These are phyloP conservation scores for Lithobates sylvaticus DNA, from an alignment of 2,797 vertebrate genomes.

Conservation along the genomic window DNA sequence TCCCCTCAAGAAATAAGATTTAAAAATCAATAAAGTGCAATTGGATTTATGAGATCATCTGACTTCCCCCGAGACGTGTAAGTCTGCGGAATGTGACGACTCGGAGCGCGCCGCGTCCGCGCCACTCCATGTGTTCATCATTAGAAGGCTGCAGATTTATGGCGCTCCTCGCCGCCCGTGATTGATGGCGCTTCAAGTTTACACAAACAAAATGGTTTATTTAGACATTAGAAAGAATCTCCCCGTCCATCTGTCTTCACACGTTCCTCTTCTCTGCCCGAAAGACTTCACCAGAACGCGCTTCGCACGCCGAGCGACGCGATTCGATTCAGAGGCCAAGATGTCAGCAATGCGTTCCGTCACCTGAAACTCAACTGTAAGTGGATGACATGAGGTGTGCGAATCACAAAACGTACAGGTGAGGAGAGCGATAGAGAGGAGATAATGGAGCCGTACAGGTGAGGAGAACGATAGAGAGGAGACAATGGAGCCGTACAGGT, in stretches of 20 bases:
- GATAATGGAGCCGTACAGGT: too few species aligned
- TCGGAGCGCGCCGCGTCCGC: constrained; percentile 17
- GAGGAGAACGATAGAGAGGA: too few species aligned
- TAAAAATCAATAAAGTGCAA: constrained; percentile 62
- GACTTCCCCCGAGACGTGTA: constrained; percentile 55
- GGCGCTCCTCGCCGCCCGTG: not conserved
- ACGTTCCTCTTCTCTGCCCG: not conserved
- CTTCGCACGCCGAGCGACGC: not conserved
- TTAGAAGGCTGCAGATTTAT: constrained; percentile 34
- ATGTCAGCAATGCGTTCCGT: too few species aligned
- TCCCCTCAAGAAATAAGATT: constrained; percentile 63
- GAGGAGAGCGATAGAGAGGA: too few species aligned
- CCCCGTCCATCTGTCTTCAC: not conserved
- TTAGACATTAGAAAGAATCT: not conserved
- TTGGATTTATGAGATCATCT: constrained; percentile 62
- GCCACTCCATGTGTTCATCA: constrained; percentile 30
- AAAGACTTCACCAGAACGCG: not conserved
- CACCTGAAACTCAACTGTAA: too few species aligned
- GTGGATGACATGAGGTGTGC: too few species aligned
- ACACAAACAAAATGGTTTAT: constrained; percentile 13
- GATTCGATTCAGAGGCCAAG: too few species aligned
- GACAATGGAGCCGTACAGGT: too few species aligned
- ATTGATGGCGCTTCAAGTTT: not conserved
- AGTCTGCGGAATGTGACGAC: constrained; percentile 58
- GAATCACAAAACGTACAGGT: too few species aligned